These are phyloP conservation scores for Scaptomyza graminum DNA, from an alignment of 1,140 invertebrate genomes.

Conservation along the genomic window DNA sequence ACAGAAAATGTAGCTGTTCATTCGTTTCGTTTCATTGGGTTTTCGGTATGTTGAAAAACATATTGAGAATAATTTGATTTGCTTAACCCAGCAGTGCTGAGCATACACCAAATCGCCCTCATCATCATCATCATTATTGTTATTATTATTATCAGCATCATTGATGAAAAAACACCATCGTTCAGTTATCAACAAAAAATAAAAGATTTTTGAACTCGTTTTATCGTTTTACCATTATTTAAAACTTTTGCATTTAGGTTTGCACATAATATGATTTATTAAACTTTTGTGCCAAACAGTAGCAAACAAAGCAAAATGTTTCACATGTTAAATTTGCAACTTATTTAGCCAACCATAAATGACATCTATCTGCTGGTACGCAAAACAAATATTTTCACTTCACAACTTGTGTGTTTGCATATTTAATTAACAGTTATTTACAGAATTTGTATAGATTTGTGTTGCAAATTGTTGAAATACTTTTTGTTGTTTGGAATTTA, in stretches of 20 bases:
- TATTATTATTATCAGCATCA: constrained; percentile 8
- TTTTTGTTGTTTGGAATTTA: not conserved
- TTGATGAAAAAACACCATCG: constrained; percentile 30
- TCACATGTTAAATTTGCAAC: constrained; percentile 28
- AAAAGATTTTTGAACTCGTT: too few species aligned
- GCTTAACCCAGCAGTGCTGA: not conserved
- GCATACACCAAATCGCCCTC: constrained; percentile 28
- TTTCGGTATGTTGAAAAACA: constrained; percentile 28
- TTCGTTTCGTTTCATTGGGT: constrained; percentile 5
- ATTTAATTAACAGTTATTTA: constrained; percentile 37
- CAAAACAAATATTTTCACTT: constrained; percentile 17
- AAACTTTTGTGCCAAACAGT: constrained; percentile 22
- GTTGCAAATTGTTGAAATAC: constrained; percentile 2
- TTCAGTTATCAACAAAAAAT: constrained; percentile 34
- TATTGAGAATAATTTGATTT: constrained; percentile 47
- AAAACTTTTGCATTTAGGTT: constrained; percentile 13
- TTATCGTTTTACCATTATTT: constrained; percentile 21
- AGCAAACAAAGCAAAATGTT: not conserved
- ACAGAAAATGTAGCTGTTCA: constrained; percentile 7
- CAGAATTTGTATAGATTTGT: not conserved
- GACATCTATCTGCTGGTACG: constrained; percentile 8
- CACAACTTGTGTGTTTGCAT: constrained; percentile 21
- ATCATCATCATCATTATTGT: constrained; percentile 23
- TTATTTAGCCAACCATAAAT: constrained; percentile 47
- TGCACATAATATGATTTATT: constrained; percentile 35